A percentile compares a stretch with the other conserved stretches of the same genome.
These are phyloP conservation scores for Blastomussa wellsi DNA, from an alignment of 92 coral and sea anemone species.

Conservation along the genomic window DNA sequence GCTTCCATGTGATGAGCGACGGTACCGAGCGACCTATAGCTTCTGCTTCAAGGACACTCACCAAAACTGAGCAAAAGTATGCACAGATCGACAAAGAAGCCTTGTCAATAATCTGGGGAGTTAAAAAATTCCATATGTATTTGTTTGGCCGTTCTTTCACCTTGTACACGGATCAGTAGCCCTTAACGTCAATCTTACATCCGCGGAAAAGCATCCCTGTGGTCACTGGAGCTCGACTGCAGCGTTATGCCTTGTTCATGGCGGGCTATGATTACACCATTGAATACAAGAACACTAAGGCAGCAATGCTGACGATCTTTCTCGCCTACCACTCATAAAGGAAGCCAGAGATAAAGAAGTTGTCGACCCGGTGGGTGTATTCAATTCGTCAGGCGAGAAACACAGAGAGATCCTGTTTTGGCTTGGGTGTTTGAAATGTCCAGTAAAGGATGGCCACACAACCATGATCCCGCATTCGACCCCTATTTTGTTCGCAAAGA, in stretches of 20 bases:
- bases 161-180: conserved; percentile 5
- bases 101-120: conserved; percentile 13
- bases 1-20: no score
- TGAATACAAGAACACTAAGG: conserved; percentile 46
- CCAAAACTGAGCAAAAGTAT: conserved; percentile 47
- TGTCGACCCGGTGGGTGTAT: conserved; percentile 3
- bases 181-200: conserved; percentile 16
- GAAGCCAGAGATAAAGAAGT: conserved; percentile 1
- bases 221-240: conserved; percentile 47
- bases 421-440: conserved; percentile 10
- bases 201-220: conserved; percentile 20
- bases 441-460: conserved; percentile 21
- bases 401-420: conserved; percentile 29
- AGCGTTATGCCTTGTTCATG: conserved; percentile 40
- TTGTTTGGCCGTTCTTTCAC: conserved; percentile 7
- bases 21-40: conserved; percentile 44
- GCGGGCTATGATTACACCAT: conserved; percentile 39
- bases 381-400: conserved; percentile 14
- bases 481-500: no score
- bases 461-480: not conserved
- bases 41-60: conserved; percentile 24
- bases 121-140: conserved; percentile 36
- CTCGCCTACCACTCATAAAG: conserved; percentile 28
- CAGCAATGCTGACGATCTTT: conserved; percentile 49
- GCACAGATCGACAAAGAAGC: conserved; percentile 43